A percentile compares a stretch with the other conserved stretches of the same genome.
These are phyloP conservation scores for Kobus ellipsiprymnus DNA, from an alignment of 2,113 vertebrate species.

Conservation along the genomic window DNA sequence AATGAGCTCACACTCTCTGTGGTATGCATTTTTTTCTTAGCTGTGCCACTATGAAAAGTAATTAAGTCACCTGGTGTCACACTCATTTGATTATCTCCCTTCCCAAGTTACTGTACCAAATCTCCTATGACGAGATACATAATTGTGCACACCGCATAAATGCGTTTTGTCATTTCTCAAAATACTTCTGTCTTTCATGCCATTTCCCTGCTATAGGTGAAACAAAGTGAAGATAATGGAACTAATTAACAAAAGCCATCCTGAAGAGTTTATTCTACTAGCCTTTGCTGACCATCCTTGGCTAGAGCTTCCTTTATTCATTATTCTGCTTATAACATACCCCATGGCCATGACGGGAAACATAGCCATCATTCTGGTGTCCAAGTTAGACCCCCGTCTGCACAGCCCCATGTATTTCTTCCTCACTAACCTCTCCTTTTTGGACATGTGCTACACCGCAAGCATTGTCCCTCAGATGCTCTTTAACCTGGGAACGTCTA, in stretches of 20 bases:
- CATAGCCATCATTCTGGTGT: slow-evolving; percentile 22
- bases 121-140: background rate
- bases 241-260: background rate
- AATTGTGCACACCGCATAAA: background rate
- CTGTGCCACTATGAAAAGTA: background rate
- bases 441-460: background rate
- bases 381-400: background rate
- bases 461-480: background rate
- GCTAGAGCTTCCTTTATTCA: slow-evolving; percentile 42
- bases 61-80: background rate
- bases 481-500: background rate
- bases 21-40: slow-evolving; percentile 34
- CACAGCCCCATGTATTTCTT: slow-evolving; percentile 57
- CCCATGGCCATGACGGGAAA: background rate
- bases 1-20: slow-evolving; percentile 17
- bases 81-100: background rate
- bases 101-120: background rate
- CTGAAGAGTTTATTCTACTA: slow-evolving; percentile 17
- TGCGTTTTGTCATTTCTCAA: background rate
- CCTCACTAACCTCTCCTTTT: slow-evolving; percentile 48
- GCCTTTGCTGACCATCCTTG: slow-evolving; percentile 20
- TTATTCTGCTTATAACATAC: slow-evolving; percentile 19
- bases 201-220: background rate
- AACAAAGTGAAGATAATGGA: background rate
- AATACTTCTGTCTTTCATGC: background rate